phyloP scores from a whole-genome alignment of 30 jellyfish, hydroid and myxozoan genomes.

The Turritopsis dohrnii region DNA sequence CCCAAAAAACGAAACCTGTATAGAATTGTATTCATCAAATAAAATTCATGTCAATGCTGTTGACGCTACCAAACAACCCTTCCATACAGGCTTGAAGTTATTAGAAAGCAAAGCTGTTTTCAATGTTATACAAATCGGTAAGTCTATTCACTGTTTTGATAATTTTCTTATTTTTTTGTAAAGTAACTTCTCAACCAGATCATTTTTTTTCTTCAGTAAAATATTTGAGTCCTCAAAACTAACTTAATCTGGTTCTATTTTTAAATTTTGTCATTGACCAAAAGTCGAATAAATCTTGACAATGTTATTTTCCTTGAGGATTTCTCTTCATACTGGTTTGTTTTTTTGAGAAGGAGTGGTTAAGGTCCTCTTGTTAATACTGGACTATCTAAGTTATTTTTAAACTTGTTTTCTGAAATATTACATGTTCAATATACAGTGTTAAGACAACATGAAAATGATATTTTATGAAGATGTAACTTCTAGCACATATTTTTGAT shows the following conservation, averaged over 20 bases:
- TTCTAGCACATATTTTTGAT: too few relatives aligned
- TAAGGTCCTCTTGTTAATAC: background rate
- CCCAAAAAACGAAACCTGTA: slow-evolving; percentile 62
- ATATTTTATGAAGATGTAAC: too few relatives aligned
- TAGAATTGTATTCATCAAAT: slow-evolving; percentile 77
- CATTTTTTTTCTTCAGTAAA: background rate
- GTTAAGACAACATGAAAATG: too few relatives aligned
- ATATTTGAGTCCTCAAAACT: background rate
- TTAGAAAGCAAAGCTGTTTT: slow-evolving; percentile 62
- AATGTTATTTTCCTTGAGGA: background rate
- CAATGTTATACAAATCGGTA: slow-evolving; percentile 91
- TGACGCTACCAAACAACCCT: slow-evolving; percentile 61
- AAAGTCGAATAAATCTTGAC: background rate
- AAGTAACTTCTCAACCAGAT: too few relatives aligned
- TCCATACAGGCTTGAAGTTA: slow-evolving; percentile 53
- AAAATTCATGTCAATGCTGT: slow-evolving; percentile 32
- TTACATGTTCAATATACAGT: too few relatives aligned
- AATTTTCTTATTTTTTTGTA: slow-evolving; percentile 5
- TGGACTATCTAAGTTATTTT: background rate
- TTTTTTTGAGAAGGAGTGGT: background rate
- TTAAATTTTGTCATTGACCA: background rate
- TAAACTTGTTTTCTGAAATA: background rate
- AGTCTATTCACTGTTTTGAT: background rate
- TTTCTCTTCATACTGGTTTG: background rate
- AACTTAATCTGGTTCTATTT: background rate